phyloP scores from a whole-genome alignment of 2,888 invertebrate species.

The Oasisia sp. region DNA sequence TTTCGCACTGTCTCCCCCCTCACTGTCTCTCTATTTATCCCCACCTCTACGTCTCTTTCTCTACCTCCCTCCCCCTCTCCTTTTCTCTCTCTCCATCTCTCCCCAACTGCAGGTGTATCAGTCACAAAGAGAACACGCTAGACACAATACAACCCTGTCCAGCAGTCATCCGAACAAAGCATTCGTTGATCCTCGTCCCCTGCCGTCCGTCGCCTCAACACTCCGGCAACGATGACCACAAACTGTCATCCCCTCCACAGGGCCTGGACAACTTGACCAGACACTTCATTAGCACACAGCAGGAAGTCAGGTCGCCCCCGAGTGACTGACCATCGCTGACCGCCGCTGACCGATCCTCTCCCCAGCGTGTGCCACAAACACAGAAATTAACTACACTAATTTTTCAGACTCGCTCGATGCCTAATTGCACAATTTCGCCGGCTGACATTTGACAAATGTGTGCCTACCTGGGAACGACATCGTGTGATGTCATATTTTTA shows the following conservation, averaged over 20 bases:
- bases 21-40: no score
- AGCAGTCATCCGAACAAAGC: no score
- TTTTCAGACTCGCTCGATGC: not conserved
- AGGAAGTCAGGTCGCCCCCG: not conserved
- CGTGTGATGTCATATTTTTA: not conserved
- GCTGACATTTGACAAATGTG: constrained; percentile 5
- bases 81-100: no score
- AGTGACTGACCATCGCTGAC: not conserved
- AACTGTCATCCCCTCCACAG: not conserved
- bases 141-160: no score
- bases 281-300: not conserved
- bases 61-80: no score
- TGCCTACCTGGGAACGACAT: not conserved
- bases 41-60: no score
- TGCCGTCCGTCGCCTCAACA: not conserved
- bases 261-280: not conserved
- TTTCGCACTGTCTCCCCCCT: no score
- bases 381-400: not conserved
- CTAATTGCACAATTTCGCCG: constrained; percentile 1
- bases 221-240: not conserved
- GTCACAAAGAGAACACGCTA: no score
- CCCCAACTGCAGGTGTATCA: no score
- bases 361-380: constrained; percentile 8
- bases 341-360: not conserved
- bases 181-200: no score